Evolutionary conservation across 2,797 vertebrate species (phyloP), one percentile per base, ranked within the genome.

Genomic region (Manis pentadactyla): DNA sequence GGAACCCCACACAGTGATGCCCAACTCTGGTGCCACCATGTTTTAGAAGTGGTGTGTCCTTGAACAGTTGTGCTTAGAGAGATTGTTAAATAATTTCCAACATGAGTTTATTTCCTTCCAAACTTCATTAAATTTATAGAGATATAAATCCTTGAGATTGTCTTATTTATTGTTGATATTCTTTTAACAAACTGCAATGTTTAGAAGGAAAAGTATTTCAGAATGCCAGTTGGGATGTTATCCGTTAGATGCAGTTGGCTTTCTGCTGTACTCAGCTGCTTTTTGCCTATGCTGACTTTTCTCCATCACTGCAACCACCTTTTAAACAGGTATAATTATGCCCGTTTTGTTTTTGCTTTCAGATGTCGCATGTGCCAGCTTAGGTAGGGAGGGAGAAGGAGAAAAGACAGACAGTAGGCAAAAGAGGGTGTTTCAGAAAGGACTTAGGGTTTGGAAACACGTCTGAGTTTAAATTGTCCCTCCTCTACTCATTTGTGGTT

Each of bases 91-190:
- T 69, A 42, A 68, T 39, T 77, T 85, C 18, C n/a, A 18, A 6
- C 61, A 19, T 61, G 51, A 73, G 14, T 78, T 94, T 81, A 74
- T 29, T 49, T 66, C 15, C 4, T 84, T 87, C 31, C 61, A 83
- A 93, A 66, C 8, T 34, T 96, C 15, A 46, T 66, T 87, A 59
- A 74, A 95, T 86, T 82, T 51, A 81, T 81, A 94, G 53, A 53
- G 57, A n/a, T 59, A 23, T 19, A 29, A 27, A 19, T 94, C 49
- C 51, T 39, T 59, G 39, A 88, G 29, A 15, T 51, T 63, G 21
- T 68, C 13, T 57, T 64, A 34, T 34, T 79, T 9, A 7, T 39
- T 39, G n/a, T 59, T 61, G 84, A 55, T 59, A 15, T 69, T 89
- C 29, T 79, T 37, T 75, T 83, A 81, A 78, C 17, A 49, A 86